These are phyloP conservation scores for Pissodes strobi DNA, from an alignment of 1,140 invertebrate species.

Conservation along the genomic window DNA sequence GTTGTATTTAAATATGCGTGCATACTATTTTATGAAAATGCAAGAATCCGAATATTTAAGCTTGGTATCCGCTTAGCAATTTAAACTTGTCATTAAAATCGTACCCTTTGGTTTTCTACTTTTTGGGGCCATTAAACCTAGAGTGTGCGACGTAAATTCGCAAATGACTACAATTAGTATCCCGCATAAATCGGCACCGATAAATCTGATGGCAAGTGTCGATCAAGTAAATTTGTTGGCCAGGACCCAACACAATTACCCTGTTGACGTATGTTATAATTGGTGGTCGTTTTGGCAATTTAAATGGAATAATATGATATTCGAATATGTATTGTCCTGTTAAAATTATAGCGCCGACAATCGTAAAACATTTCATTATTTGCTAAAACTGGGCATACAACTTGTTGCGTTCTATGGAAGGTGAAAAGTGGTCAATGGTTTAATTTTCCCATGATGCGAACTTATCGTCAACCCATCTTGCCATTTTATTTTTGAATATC, in stretches of 20 bases:
- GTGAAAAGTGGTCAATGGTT: no score
- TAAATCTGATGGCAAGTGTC: slow-evolving; percentile 41
- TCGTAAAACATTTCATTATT: no score
- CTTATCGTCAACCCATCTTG: no score
- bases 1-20: no score
- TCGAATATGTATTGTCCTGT: background rate
- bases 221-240: slow-evolving; percentile 39
- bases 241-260: slow-evolving; percentile 32
- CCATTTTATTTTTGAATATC: no score
- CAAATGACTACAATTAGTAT: slow-evolving; percentile 37
- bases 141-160: slow-evolving; percentile 29
- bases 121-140: slow-evolving; percentile 33
- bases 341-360: no score
- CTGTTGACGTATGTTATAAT: slow-evolving; percentile 32
- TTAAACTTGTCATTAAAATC: slow-evolving; percentile 29
- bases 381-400: no score
- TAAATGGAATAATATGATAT: slow-evolving; percentile 14
- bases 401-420: no score
- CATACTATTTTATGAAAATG: no score
- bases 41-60: no score
- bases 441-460: no score
- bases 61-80: background rate
- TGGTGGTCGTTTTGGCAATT: slow-evolving; percentile 24
- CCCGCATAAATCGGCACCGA: slow-evolving; percentile 33
- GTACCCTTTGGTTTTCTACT: slow-evolving; percentile 16